These are phyloP conservation scores for Cantharis lateralis DNA, from an alignment of 2,888 invertebrate species.

Conservation along the genomic window DNA sequence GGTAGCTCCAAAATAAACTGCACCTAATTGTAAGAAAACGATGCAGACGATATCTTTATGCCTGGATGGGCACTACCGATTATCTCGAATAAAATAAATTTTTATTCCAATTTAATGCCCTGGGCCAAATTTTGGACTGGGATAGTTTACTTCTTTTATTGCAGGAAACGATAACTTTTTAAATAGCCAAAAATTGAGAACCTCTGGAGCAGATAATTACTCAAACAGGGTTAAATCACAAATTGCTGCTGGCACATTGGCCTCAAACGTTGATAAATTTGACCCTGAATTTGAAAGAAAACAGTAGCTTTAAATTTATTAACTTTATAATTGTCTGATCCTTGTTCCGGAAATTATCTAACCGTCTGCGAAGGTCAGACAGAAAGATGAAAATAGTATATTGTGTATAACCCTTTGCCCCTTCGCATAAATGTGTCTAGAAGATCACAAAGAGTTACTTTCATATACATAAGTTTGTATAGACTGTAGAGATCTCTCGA, in stretches of 20 bases:
- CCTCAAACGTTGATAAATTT: background rate
- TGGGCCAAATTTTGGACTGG: background rate
- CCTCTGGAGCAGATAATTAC: background rate
- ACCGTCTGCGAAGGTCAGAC: background rate
- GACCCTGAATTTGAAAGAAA: background rate
- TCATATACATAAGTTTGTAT: background rate
- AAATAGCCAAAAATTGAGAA: background rate
- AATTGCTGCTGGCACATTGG: background rate
- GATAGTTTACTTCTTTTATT: background rate
- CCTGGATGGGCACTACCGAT: background rate
- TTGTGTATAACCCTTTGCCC: background rate
- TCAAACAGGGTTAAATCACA: background rate
- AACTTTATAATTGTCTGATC: background rate
- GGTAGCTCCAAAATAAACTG: constrained; percentile 33
- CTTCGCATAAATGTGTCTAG: background rate
- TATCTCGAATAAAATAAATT: background rate
- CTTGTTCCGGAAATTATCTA: background rate
- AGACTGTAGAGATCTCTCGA: background rate
- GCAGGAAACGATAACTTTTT: background rate
- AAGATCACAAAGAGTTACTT: background rate
- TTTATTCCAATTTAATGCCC: too few relatives aligned
- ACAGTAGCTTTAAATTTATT: background rate
- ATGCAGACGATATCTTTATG: background rate
- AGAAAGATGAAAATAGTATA: background rate
- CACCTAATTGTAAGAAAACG: background rate